phyloP scores from a whole-genome alignment of 2,888 invertebrate species.

The Drosophila mercatorum region DNA sequence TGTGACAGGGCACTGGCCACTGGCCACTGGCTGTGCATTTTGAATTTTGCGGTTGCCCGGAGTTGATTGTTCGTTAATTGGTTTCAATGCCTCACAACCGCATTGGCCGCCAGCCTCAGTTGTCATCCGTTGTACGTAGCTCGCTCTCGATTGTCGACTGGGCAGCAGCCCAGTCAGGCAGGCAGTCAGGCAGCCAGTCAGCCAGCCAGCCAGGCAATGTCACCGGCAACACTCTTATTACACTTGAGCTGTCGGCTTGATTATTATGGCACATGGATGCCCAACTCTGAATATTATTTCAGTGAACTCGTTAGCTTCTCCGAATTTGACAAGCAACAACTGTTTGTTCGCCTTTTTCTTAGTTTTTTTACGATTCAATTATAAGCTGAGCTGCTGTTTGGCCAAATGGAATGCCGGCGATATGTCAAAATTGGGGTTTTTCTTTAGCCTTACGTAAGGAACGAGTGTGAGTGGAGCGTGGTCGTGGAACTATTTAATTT shows the following conservation, averaged over 20 bases:
- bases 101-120: constrained; percentile 40
- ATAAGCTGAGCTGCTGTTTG: not conserved
- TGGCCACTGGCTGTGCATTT: constrained; percentile 51
- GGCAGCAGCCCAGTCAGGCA: not conserved
- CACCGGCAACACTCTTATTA: constrained; percentile 11
- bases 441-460: not conserved
- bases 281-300: not conserved
- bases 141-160: constrained; percentile 19
- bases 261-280: not conserved
- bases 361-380: constrained; percentile 3
- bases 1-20: constrained; percentile 24
- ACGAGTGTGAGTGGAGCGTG: not conserved
- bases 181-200: not conserved
- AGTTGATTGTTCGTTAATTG: constrained; percentile 76
- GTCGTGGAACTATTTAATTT: constrained; percentile 3
- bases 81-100: constrained; percentile 67
- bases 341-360: not conserved
- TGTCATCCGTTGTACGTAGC: constrained; percentile 28
- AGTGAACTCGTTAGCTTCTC: constrained; percentile 1
- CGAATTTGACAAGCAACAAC: not conserved
- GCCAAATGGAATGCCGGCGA: not conserved
- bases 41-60: constrained; percentile 68
- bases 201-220: constrained; percentile 1
- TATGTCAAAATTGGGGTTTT: not conserved
- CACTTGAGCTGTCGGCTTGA: constrained; percentile 1